Evolutionary conservation across 1,140 invertebrate species (phyloP), one percentile per base, ranked within the genome.

Genomic region (Octopus bimaculoides): DNA sequence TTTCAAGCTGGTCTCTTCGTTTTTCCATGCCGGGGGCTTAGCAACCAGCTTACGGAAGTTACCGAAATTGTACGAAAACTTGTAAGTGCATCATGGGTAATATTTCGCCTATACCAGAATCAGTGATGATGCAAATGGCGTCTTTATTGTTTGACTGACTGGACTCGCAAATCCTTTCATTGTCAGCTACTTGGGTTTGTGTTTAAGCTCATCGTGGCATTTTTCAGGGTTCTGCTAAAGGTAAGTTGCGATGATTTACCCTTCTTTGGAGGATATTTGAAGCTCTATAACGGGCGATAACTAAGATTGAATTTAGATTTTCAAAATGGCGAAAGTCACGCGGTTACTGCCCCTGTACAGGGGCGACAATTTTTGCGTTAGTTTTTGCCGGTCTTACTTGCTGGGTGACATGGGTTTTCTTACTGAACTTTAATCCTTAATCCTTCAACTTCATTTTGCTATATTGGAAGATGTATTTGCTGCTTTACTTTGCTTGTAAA

Each of bases 301-400:
- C 66, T 71, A 71, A 71, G 66, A 71, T 20, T 71, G 66, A 71
- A 71, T 71, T 71, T 71, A 14, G 17, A 71, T 71, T 71, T 71
- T 71, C 66, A 71, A 71, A 71, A 71, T 71, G 66, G 66, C 66
- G 66, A 71, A 41, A 71, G 66, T 71, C 66, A 71, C 66, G 66
- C 66, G 66, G 14, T 71, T 71, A 71, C 66, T 71, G 66, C 66
- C 66, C 66, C 26, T 71, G 66, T 71, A 14, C 66, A 71, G 66
- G 66, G 66, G 66, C 66, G 66, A 71, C 66, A 71, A 71, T 71
- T 71, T 71, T 71, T 12, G 66, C 6, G 66, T 8, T 71, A 71
- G 66, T 71, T 71, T 71, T 71, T 71, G 14, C 66, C 66, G 66
- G 66, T 17, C 26, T 71, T 71, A 20, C 66, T 71, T 6, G 17